Conservation (phyloP, 35 echinoderm and acorn worm genomes). For the Amphiura filiformis region DNA sequence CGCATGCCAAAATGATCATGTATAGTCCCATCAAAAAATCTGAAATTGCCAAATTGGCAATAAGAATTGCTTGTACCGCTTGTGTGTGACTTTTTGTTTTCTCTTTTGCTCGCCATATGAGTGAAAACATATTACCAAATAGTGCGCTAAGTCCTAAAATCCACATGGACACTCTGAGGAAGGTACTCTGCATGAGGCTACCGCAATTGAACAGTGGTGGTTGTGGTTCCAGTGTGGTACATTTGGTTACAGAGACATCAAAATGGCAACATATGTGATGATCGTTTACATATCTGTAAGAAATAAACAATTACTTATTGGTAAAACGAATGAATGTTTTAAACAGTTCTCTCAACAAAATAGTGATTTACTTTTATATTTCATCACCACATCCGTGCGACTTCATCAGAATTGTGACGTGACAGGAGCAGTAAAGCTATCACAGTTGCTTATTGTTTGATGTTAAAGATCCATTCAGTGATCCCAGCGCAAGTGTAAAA, state of each 20-base stretch:
- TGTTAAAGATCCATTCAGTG: too few relatives aligned
- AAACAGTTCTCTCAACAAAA: too few relatives aligned
- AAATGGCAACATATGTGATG: conserved; percentile 32
- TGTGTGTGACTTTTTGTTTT: background rate
- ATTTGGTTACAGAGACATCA: background rate
- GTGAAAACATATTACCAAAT: conserved; percentile 56
- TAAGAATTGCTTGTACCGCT: conserved; percentile 35
- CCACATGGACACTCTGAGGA: conserved; percentile 59
- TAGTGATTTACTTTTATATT: too few relatives aligned
- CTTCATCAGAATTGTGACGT: too few relatives aligned
- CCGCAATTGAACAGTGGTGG: conserved; percentile 54
- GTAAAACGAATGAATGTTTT: too few relatives aligned
- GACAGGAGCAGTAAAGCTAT: too few relatives aligned
- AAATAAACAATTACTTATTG: background rate
- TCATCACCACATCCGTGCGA: too few relatives aligned
- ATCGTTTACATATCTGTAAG: conserved; percentile 26
- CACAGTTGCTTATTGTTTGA: too few relatives aligned
- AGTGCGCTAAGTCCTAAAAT: conserved; percentile 63
- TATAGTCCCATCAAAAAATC: conserved; percentile 86
- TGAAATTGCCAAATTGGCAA: conserved; percentile 63
- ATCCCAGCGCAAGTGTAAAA: too few relatives aligned
- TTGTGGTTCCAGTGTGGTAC: conserved; percentile 24
- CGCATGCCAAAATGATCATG: conserved; percentile 48
- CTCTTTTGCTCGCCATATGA: background rate
- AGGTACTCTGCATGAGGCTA: conserved; percentile 49